These are phyloP conservation scores for Ictalurus punctatus DNA, from an alignment of 2,113 vertebrate genomes.

Conservation along the genomic window DNA sequence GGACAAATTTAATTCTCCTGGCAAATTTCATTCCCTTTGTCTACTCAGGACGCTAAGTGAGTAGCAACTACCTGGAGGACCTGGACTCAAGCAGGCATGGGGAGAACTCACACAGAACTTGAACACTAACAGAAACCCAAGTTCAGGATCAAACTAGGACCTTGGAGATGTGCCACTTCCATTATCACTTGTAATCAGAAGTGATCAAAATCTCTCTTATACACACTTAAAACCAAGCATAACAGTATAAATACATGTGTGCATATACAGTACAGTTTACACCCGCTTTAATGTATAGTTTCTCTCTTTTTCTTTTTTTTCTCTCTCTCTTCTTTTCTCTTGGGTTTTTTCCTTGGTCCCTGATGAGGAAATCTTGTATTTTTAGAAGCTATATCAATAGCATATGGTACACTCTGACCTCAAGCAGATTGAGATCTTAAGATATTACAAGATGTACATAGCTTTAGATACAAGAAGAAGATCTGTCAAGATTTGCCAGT, in stretches of 20 bases:
- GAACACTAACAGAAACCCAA: background rate
- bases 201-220: background rate
- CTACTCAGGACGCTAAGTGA: too few relatives aligned
- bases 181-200: background rate
- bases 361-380: conserved; percentile 72
- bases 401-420: conserved; percentile 72
- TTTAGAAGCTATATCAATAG: conserved; percentile 75
- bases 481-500: background rate
- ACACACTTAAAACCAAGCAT: background rate
- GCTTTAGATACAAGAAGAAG: background rate
- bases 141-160: background rate
- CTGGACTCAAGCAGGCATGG: background rate
- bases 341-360: conserved; percentile 58
- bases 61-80: background rate
- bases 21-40: too few relatives aligned
- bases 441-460: conserved; percentile 22
- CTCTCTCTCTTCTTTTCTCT: conserved; percentile 9
- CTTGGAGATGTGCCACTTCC: background rate
- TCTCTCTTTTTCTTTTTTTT: background rate
- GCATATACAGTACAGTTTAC: background rate
- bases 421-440: conserved; percentile 54
- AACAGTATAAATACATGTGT: background rate
- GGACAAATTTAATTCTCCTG: too few relatives aligned
- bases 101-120: background rate
- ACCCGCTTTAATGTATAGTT: background rate